Evolutionary conservation across 2,113 vertebrate species (phyloP).

Genomic region (Podilymbus podiceps): DNA sequence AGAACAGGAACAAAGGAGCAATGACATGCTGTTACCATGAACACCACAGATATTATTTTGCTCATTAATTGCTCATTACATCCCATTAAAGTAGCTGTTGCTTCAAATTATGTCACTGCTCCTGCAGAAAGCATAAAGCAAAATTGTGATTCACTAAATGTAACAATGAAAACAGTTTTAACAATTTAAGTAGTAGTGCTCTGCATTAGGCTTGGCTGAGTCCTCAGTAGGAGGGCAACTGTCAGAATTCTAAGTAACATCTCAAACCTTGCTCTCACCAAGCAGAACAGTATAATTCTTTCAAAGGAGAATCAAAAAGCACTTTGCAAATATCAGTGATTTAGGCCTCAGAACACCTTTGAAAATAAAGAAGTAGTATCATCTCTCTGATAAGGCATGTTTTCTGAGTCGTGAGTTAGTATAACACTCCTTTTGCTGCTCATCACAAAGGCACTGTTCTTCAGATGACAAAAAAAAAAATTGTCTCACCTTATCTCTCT

Average conservation of each 20-base stretch:
- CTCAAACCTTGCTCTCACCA: background rate
- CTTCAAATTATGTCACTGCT: conserved; percentile 14
- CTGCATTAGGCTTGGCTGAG: background rate
- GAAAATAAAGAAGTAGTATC: background rate
- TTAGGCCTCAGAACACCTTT: background rate
- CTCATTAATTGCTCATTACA: conserved; percentile 59
- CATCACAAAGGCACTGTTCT: background rate
- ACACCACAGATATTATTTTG: conserved; percentile 58
- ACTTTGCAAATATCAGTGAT: background rate
- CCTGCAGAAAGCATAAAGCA: conserved; percentile 30
- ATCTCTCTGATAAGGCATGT: background rate
- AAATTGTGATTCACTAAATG: conserved; percentile 38
- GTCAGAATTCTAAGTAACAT: background rate
- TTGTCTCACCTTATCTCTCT: background rate
- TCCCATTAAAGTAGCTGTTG: conserved; percentile 25
- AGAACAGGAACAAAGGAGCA: conserved; percentile 47
- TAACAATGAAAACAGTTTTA: background rate
- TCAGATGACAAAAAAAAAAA: background rate
- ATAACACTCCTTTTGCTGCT: background rate
- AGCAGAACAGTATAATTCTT: background rate
- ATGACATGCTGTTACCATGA: conserved; percentile 39
- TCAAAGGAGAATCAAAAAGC: background rate
- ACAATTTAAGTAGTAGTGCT: background rate
- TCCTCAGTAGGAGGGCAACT: background rate
- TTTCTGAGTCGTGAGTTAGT: background rate